Base-by-base conservation (phyloP, 53 echinoderm and acorn worm genomes). In the Pentamera pediparva region DNA sequence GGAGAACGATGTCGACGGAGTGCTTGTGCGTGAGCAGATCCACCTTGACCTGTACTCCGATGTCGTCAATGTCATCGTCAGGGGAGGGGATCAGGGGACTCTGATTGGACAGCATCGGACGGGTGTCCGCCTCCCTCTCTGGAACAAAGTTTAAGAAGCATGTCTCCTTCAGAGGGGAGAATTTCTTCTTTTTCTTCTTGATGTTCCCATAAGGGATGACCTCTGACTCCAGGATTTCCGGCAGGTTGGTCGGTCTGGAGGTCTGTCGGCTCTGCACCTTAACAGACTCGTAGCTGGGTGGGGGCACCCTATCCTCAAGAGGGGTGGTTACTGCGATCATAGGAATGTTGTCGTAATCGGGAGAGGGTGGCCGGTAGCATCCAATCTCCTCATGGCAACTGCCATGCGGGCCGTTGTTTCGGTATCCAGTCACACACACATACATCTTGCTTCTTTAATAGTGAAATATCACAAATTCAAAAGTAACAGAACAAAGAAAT, bases 121-220 rank as follows among this genome's bases (percentile, higher is more conserved):
- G 38, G 19, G 15, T 18, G 47, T 76, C 32, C 6, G 26, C 22
- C 19, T 50, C 47, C 20, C 79, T 76, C 35, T 84, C 84, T 0
- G 84, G 76, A 61, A 75, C 70, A 62, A 75, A 67, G 52, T 88
- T 88, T 52, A 88, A 35, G 55, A 88, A 88, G 0, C 84, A 88
- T 18, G 88, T 88, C 71, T 88, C 88, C 63, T 84, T 84, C 22
- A 84, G 58, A 5, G 84, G 69, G 39, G 80, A 70, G 17, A 32
- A 52, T 39, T 76, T 77, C 70, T 76, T 76, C 4, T 45, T 39
- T 38, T 67, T 76, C 76, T 76, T 76, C 22, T 28, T 43, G 34
- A 13, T 27, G 27, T 41, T 67, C 9, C 20, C n/a, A 18, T 43
- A 43, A 29, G 45, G 43, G 25, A 67, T 67, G 13, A 67, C 67